Evolutionary conservation across 2,113 vertebrate genomes (phyloP).

Genomic region (Gopherus flavomarginatus): DNA sequence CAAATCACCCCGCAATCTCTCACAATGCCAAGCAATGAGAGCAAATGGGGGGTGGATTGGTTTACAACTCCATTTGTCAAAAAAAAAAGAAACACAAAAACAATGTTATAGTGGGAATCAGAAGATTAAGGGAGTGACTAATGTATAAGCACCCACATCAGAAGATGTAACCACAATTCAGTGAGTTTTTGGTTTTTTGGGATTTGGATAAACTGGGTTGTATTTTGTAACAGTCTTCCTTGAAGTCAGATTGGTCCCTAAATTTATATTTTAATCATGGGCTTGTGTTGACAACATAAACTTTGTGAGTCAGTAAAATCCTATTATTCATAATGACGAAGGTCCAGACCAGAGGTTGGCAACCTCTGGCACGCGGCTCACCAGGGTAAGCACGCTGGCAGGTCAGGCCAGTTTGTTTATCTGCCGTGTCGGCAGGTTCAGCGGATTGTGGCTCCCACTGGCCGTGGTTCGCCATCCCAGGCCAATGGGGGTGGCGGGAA

Average conservation of each 20-base stretch:
- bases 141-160: background rate
- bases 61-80: background rate
- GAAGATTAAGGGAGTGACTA: background rate
- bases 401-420: no score
- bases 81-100: background rate
- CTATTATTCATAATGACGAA: background rate
- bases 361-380: no score
- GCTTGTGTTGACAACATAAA: constrained; percentile 8
- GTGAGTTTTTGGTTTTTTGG: background rate
- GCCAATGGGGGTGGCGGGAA: no score
- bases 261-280: constrained; percentile 17
- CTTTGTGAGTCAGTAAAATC: background rate
- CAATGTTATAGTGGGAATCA: background rate
- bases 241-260: constrained; percentile 9
- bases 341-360: background rate
- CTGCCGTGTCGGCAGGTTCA: no score
- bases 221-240: background rate
- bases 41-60: background rate
- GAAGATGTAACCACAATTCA: background rate
- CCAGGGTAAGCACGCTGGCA: no score
- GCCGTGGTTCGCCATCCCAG: no score
- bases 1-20: background rate
- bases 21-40: background rate
- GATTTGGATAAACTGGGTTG: constrained; percentile 1
- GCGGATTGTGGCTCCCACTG: no score